These are phyloP conservation scores for Hippocampus abdominalis DNA, from an alignment of 2,113 vertebrate species.

Conservation along the genomic window DNA sequence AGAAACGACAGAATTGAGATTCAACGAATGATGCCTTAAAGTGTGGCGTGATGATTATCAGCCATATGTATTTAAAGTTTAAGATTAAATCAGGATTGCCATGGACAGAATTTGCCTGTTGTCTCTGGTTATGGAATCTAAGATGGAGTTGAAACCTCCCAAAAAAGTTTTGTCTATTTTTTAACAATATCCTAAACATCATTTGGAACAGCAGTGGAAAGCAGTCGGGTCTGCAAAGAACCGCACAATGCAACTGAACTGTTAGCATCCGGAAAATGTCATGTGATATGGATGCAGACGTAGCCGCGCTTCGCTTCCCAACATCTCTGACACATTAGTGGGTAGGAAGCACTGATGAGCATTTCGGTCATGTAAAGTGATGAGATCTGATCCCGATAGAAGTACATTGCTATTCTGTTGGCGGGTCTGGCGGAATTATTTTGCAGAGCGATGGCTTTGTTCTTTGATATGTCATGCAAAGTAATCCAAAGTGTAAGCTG, in stretches of 20 bases:
- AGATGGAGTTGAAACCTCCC: no score
- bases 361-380: neutral
- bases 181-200: no score
- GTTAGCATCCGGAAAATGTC: neutral
- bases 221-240: neutral
- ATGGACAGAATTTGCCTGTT: no score
- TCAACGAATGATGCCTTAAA: neutral
- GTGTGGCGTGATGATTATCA: neutral
- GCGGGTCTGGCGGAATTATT: neutral
- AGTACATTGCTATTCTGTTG: neutral
- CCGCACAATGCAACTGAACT: neutral
- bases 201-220: neutral
- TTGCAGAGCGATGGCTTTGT: neutral
- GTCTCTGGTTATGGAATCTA: no score
- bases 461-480: constrained; percentile 3
- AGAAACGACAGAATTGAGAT: neutral
- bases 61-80: neutral
- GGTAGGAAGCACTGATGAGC: neutral
- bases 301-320: neutral
- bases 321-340: neutral
- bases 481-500: constrained; percentile 5
- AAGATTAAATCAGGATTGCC: neutral
- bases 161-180: no score
- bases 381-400: neutral
- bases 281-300: neutral